phyloP scores from a whole-genome alignment of 1,140 invertebrate species.

The Saccostrea glomerata region DNA sequence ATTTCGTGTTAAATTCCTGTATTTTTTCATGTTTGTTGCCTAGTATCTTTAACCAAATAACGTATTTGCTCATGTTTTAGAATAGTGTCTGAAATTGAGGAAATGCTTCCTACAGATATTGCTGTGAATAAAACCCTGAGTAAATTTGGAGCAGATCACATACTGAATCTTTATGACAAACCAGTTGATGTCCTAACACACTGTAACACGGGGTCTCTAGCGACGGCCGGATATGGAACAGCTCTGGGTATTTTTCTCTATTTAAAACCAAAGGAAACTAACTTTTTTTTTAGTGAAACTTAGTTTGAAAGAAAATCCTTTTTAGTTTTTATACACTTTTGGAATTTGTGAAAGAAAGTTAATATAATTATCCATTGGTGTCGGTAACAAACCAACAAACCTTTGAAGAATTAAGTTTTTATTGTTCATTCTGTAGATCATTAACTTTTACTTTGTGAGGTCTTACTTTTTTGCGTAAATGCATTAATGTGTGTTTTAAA shows the following conservation, averaged over 20 bases:
- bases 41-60: background rate
- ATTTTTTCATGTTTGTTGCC: slow-evolving; percentile 48
- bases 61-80: slow-evolving; percentile 39
- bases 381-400: too few species aligned
- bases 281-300: too few species aligned
- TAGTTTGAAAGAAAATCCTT: too few species aligned
- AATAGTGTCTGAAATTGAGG: slow-evolving; percentile 82
- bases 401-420: too few species aligned
- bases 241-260: slow-evolving; percentile 85
- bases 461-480: too few species aligned
- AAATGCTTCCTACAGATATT: slow-evolving; percentile 92
- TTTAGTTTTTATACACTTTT: too few species aligned
- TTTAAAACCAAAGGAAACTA: too few species aligned
- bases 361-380: too few species aligned
- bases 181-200: slow-evolving; percentile 91
- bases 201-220: slow-evolving; percentile 98
- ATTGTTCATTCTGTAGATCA: too few species aligned
- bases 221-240: slow-evolving; percentile 98
- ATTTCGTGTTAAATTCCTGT: background rate
- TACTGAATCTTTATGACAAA: slow-evolving; percentile 81
- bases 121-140: slow-evolving; percentile 92
- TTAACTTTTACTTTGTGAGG: too few species aligned
- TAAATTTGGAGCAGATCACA: slow-evolving; percentile 87
- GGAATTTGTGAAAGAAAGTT: too few species aligned
- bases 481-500: too few species aligned